Conservation (phyloP, 2,797 vertebrate genomes). For the Valencia hispanica region DNA sequence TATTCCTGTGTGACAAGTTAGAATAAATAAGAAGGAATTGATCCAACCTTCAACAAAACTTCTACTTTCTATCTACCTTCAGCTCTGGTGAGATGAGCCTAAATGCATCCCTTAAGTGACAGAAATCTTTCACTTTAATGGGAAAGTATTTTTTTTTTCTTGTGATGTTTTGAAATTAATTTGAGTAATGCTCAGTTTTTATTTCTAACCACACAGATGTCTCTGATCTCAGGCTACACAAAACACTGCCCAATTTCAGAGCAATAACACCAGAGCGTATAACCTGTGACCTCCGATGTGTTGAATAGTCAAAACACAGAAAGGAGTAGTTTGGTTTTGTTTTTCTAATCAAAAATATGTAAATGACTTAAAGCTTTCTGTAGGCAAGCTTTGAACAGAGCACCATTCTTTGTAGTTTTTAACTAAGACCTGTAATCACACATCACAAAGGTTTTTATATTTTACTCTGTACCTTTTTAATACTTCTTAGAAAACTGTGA, state of each 20-base stretch:
- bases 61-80: background rate
- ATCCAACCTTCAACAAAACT: too few relatives aligned
- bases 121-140: background rate
- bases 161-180: background rate
- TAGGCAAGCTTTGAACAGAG: background rate
- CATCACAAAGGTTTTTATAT: background rate
- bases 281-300: background rate
- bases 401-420: background rate
- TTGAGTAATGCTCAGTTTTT: background rate
- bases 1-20: background rate
- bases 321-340: background rate
- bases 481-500: background rate
- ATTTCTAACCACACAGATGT: background rate
- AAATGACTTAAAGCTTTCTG: background rate
- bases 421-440: background rate
- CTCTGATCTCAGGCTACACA: too few relatives aligned
- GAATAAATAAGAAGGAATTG: too few relatives aligned
- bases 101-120: background rate
- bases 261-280: background rate
- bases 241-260: background rate
- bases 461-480: background rate
- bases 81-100: background rate
- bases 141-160: background rate
- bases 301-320: slow-evolving; percentile 1
- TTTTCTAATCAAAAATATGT: slow-evolving; percentile 6